Conservation (phyloP, 2,113 vertebrate species). For the Erythrocercus mccallii region DNA sequence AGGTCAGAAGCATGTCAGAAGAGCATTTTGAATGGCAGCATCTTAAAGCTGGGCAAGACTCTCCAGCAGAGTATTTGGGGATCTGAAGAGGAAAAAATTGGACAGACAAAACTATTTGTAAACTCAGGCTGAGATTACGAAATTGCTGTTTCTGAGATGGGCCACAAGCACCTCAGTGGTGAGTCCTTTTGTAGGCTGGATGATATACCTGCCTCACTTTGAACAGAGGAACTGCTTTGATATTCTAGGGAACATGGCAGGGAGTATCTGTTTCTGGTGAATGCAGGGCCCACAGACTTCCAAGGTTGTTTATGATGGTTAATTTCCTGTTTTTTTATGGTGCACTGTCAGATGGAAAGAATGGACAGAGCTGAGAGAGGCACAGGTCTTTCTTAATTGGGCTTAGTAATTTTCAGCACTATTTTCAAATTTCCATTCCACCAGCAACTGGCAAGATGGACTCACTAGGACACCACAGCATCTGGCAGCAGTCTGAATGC, state of each 20-base stretch:
- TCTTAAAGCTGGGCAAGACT: background rate
- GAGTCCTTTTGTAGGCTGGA: background rate
- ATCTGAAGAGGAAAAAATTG: background rate
- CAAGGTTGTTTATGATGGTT: background rate
- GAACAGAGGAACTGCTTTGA: background rate
- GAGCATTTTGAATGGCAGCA: background rate
- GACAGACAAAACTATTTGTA: background rate
- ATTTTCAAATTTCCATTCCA: background rate
- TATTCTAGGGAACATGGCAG: background rate
- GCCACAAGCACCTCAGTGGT: background rate
- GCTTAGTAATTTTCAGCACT: background rate
- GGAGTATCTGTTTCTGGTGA: background rate
- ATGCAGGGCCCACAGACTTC: background rate
- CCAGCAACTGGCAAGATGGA: background rate
- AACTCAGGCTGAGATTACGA: background rate
- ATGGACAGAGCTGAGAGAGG: background rate
- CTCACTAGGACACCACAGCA: background rate
- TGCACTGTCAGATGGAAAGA: background rate
- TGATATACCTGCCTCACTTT: background rate
- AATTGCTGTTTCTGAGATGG: background rate
- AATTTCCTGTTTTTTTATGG: background rate
- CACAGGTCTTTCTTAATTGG: rapidly evolving
- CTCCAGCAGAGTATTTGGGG: background rate
- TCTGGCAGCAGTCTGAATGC: background rate
- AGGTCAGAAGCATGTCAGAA: background rate